phyloP scores from a whole-genome alignment of 2,113 vertebrate species.

The Ginglymostoma cirratum region DNA sequence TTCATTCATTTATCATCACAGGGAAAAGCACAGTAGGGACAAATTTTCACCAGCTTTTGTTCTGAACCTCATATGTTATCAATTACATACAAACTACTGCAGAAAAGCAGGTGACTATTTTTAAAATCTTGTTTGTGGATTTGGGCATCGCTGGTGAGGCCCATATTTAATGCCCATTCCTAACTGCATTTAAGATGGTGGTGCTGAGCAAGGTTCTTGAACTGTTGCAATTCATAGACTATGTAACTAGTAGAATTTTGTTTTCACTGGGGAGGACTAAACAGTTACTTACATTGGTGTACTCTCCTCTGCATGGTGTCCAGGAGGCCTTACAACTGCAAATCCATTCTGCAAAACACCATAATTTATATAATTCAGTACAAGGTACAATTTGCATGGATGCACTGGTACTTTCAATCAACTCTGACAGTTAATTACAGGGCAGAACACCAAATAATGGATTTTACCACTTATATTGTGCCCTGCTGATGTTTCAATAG shows the following conservation, averaged over 20 bases:
- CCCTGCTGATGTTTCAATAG: neutral
- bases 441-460: neutral
- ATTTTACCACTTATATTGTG: neutral
- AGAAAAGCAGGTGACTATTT: conserved; percentile 23
- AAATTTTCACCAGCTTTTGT: conserved; percentile 22
- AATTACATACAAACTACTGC: neutral
- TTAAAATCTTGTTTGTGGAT: neutral
- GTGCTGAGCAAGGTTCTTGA: neutral
- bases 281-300: conserved; percentile 80
- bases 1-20: conserved; percentile 29
- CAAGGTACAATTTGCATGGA: neutral
- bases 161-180: neutral
- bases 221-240: neutral
- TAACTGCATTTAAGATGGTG: neutral
- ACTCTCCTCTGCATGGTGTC: conserved; percentile 93
- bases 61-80: conserved; percentile 17
- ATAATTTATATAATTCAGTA: conserved; percentile 1
- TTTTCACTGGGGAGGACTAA: neutral
- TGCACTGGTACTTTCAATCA: neutral
- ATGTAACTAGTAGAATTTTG: neutral
- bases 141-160: neutral
- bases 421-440: neutral
- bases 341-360: conserved; percentile 76
- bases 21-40: neutral
- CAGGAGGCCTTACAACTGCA: conserved; percentile 89